Percentiles rank a stretch among this genome's conserved stretches.
These are phyloP conservation scores for Tiliacea citrago DNA, from an alignment of 2,888 invertebrate genomes.

Conservation along the genomic window DNA sequence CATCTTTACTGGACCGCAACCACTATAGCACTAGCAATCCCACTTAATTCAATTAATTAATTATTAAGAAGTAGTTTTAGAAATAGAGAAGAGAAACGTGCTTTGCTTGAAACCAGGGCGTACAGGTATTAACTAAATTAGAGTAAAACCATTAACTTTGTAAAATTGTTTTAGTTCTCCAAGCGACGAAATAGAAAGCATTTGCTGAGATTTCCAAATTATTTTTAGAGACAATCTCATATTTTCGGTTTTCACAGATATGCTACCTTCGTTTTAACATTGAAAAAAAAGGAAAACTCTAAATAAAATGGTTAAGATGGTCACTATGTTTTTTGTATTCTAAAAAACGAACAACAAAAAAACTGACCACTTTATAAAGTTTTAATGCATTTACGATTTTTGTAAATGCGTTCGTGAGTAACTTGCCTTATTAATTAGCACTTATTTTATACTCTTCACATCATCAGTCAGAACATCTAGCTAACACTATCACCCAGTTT, in stretches of 20 bases:
- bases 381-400: background rate
- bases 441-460: too few species aligned
- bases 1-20: slow-evolving; percentile 18
- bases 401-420: background rate
- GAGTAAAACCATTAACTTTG: too few species aligned
- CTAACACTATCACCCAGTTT: background rate
- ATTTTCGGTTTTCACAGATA: background rate
- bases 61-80: slow-evolving; percentile 14
- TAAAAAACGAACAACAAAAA: background rate
- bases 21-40: background rate
- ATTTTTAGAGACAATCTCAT: background rate
- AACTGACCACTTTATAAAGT: too few species aligned
- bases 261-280: background rate
- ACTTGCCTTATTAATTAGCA: background rate
- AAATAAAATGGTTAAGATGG: background rate
- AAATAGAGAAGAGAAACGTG: slow-evolving; percentile 12
- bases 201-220: background rate
- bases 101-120: background rate
- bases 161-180: too few species aligned
- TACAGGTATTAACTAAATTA: too few species aligned
- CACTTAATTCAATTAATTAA: slow-evolving; percentile 35
- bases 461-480: background rate
- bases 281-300: background rate
- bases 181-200: too few species aligned
- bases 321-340: too few species aligned